These are phyloP conservation scores for Macrobrachium rosenbergii DNA, from an alignment of 1,140 invertebrate genomes.

Conservation along the genomic window DNA sequence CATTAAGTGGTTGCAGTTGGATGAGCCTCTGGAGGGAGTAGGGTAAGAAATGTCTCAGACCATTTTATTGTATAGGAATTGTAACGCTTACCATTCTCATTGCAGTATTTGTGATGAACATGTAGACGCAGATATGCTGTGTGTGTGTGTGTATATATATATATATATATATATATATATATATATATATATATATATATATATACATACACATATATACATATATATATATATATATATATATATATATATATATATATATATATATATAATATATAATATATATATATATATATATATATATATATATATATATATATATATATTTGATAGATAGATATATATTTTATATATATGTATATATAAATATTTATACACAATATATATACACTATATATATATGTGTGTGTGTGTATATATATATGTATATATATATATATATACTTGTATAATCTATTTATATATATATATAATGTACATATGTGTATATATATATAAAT, in stretches of 20 bases:
- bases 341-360: constrained; percentile 17
- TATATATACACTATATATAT: not conserved
- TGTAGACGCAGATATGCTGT: not conserved
- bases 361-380: not conserved
- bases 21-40: too few relatives aligned
- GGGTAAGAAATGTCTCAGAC: too few relatives aligned
- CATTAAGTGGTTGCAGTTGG: too few relatives aligned
- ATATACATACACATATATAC: not conserved
- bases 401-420: too few relatives aligned
- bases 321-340: not conserved
- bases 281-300: constrained; percentile 23
- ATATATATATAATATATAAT: constrained; percentile 10
- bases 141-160: too few relatives aligned
- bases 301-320: not conserved
- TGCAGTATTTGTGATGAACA: not conserved
- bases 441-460: not conserved
- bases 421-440: not conserved
- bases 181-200: constrained; percentile 20
- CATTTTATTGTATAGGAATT: too few relatives aligned
- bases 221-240: not conserved
- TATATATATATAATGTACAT: constrained; percentile 1
- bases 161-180: constrained; percentile 27
- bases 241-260: constrained; percentile 6
- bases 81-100: too few relatives aligned
- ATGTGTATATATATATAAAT: constrained; percentile 14